These are phyloP conservation scores for Lacanobia wlatinum DNA, from an alignment of 2,888 invertebrate genomes.

Conservation along the genomic window DNA sequence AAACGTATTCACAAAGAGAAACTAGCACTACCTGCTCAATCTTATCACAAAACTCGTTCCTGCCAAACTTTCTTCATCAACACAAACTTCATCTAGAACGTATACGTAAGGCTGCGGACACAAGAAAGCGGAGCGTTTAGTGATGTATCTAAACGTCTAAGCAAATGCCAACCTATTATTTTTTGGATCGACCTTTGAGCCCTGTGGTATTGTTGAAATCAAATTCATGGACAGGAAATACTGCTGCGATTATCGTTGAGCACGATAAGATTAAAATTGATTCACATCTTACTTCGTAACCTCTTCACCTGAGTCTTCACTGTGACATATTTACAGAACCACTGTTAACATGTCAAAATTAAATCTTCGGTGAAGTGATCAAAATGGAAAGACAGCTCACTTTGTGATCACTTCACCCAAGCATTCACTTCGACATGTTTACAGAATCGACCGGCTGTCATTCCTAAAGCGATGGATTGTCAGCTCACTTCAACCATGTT, in stretches of 20 bases:
- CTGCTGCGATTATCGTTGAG: neutral
- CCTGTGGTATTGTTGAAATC: neutral
- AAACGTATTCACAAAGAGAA: conserved; percentile 9
- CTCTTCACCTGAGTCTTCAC: too few species aligned
- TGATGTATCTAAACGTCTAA: neutral
- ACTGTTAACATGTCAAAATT: too few species aligned
- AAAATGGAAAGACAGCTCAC: too few species aligned
- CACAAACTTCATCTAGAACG: conserved; percentile 43
- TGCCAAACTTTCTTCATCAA: conserved; percentile 50
- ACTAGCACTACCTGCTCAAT: conserved; percentile 28
- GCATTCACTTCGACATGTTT: too few species aligned
- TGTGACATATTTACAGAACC: too few species aligned
- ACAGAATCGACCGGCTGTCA: too few species aligned
- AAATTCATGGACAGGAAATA: neutral
- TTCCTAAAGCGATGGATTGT: too few species aligned
- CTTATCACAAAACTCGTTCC: conserved; percentile 37
- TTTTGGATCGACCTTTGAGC: neutral
- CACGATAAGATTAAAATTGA: too few species aligned
- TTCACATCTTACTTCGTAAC: too few species aligned
- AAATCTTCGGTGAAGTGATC: too few species aligned
- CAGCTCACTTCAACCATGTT: too few species aligned
- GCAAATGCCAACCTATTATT: neutral
- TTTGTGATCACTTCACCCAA: too few species aligned
- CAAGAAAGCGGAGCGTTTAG: conserved; percentile 8
- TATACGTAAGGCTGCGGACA: conserved; percentile 17